These are phyloP conservation scores for Bettongia penicillata DNA, from an alignment of 2,113 vertebrate genomes.

Conservation along the genomic window DNA sequence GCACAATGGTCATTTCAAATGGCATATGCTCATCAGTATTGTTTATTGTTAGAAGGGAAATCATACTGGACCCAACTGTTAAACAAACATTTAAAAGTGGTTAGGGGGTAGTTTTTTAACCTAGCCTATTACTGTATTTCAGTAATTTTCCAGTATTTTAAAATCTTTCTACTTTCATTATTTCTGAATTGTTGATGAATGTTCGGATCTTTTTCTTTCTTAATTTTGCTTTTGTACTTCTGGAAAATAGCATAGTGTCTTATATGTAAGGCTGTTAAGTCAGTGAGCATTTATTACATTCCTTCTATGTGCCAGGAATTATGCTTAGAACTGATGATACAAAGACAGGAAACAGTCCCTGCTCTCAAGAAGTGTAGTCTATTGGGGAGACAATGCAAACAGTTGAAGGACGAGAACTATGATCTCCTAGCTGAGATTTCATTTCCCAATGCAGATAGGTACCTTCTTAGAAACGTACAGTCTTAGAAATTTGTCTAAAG, in stretches of 20 bases:
- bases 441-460: background rate
- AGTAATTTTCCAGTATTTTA: constrained; percentile 32
- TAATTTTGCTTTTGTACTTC: background rate
- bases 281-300: background rate
- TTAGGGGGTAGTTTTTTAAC: background rate
- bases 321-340: background rate
- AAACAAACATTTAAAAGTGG: background rate
- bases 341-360: background rate
- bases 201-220: background rate
- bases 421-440: background rate
- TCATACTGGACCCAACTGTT: background rate
- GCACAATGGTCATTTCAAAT: constrained; percentile 42
- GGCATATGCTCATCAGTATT: background rate
- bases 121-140: constrained; percentile 28
- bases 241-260: background rate
- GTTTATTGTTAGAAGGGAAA: background rate
- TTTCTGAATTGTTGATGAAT: constrained; percentile 35
- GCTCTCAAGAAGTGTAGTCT: background rate
- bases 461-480: background rate
- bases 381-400: background rate
- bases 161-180: constrained; percentile 9
- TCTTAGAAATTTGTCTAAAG: background rate
- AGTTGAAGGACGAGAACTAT: background rate
- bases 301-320: background rate
- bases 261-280: background rate